These are phyloP conservation scores for Drosophila histrio DNA, from an alignment of 2,888 invertebrate species.

Conservation along the genomic window DNA sequence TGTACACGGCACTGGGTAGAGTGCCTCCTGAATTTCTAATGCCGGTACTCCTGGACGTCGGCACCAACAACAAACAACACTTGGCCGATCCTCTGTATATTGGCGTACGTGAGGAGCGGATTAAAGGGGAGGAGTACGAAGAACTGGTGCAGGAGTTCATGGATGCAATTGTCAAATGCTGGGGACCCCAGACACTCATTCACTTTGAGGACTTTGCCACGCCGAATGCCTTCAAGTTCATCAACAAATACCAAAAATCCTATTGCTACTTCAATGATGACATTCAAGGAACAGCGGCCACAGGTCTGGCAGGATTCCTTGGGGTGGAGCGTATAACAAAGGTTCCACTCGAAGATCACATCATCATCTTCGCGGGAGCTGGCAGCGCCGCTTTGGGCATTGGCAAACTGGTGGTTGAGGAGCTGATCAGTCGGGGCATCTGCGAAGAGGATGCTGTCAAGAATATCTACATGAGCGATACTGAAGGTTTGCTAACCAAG, in stretches of 20 bases:
- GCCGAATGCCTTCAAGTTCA: constrained; percentile 54
- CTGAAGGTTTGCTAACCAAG: constrained; percentile 28
- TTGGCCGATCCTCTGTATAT: constrained; percentile 60
- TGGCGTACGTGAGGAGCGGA: constrained; percentile 53
- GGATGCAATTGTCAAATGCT: constrained; percentile 26
- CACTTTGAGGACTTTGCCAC: constrained; percentile 74
- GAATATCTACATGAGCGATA: constrained; percentile 46
- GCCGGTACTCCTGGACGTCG: constrained; percentile 56
- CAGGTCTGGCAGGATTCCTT: constrained; percentile 58
- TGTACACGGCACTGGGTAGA: constrained; percentile 56
- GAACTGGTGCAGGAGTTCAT: constrained; percentile 59
- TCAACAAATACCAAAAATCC: constrained; percentile 47
- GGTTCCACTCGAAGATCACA: constrained; percentile 47
- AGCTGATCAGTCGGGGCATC: constrained; percentile 1
- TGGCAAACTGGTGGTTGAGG: neutral
- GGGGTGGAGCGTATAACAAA: constrained; percentile 45
- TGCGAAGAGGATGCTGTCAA: constrained; percentile 7
- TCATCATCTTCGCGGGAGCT: constrained; percentile 48
- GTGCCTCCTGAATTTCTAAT: constrained; percentile 46
- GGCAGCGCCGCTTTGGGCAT: constrained; percentile 38
- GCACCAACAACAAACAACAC: constrained; percentile 53
- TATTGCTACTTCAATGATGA: constrained; percentile 68
- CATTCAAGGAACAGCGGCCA: constrained; percentile 63
- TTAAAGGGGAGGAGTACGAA: constrained; percentile 59
- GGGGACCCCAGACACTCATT: constrained; percentile 47